Percentiles rank a stretch among this genome's conserved stretches.
These are phyloP conservation scores for Lophius americanus DNA, from an alignment of 2,797 vertebrate species.

Conservation along the genomic window DNA sequence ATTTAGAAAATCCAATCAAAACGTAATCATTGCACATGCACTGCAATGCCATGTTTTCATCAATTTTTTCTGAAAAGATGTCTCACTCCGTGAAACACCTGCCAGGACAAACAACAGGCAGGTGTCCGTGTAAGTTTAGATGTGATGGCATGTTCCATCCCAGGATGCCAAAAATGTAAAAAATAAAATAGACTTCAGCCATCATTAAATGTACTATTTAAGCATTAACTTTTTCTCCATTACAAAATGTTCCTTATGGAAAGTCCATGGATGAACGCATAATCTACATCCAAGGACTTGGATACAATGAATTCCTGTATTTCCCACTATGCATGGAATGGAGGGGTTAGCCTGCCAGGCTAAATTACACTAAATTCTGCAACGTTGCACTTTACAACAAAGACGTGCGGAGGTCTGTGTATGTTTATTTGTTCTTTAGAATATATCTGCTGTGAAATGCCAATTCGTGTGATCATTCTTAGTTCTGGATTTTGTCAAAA, in stretches of 20 bases:
- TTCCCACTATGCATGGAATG: not conserved
- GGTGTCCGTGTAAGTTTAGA: not conserved
- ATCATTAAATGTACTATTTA: not conserved
- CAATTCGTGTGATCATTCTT: conserved; percentile 20
- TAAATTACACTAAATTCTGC: too few species aligned
- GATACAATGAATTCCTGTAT: not conserved
- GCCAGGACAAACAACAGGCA: not conserved
- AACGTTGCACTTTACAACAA: too few species aligned
- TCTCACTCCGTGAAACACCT: not conserved
- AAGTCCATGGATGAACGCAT: not conserved
- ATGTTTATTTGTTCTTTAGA: not conserved
- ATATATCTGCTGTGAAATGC: not conserved
- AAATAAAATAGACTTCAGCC: not conserved
- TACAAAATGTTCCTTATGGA: not conserved
- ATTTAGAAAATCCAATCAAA: not conserved
- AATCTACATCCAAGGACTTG: not conserved
- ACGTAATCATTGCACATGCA: conserved; percentile 1
- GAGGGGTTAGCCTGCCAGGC: not conserved
- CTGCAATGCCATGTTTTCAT: not conserved
- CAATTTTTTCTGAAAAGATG: not conserved
- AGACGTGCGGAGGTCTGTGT: not conserved
- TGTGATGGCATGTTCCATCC: not conserved
- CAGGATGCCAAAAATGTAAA: not conserved
- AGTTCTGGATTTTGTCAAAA: conserved; percentile 17
- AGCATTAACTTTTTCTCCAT: not conserved